Percentiles rank a stretch among this genome's conserved stretches.
Evolutionary conservation across 1,140 invertebrate species (phyloP).

Genomic region (Paracyclopina nana): DNA sequence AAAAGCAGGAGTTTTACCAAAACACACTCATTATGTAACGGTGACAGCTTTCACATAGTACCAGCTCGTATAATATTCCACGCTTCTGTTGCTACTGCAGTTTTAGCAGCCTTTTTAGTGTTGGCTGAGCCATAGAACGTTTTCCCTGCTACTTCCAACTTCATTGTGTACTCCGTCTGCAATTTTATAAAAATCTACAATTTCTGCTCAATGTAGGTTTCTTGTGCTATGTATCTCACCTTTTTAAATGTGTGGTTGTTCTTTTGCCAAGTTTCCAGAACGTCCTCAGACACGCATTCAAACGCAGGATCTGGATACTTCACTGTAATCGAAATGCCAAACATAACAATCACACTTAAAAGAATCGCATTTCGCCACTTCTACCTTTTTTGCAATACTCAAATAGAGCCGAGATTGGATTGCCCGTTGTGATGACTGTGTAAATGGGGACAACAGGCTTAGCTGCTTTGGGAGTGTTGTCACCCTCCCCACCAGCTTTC

Average conservation of each 20-base stretch:
- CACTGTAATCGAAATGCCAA: neutral
- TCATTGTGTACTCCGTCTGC: neutral
- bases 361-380: neutral
- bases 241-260: neutral
- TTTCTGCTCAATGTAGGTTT: too few species aligned
- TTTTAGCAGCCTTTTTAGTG: neutral
- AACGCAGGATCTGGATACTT: neutral
- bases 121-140: neutral
- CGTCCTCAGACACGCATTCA: neutral
- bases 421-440: neutral
- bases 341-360: neutral
- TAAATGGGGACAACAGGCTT: too few species aligned
- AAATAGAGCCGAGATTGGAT: neutral
- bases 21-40: too few species aligned
- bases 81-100: neutral
- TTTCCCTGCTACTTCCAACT: neutral
- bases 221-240: too few species aligned
- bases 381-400: neutral
- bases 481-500: too few species aligned
- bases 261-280: neutral
- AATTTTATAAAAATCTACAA: too few species aligned
- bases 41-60: too few species aligned
- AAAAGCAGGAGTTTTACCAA: too few species aligned
- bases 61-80: slow-evolving; percentile 3
- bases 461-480: too few species aligned